Evolutionary conservation across 2,888 invertebrate species (phyloP).

Genomic region (Apamea monoglypha): DNA sequence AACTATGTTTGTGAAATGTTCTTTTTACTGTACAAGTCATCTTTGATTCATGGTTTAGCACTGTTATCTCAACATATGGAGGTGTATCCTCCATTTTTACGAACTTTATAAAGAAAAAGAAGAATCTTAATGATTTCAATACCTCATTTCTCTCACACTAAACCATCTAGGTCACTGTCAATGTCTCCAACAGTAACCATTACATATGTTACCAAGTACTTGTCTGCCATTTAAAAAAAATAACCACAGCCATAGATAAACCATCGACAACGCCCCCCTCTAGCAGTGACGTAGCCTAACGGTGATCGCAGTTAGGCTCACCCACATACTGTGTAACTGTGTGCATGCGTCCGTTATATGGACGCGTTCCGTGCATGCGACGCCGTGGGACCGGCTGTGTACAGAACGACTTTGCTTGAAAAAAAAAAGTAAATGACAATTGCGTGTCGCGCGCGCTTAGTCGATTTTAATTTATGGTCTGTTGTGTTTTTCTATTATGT

Average conservation of each 20-base stretch:
- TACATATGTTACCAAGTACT: constrained; percentile 4
- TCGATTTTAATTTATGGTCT: constrained; percentile 37
- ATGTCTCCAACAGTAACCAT: constrained; percentile 15
- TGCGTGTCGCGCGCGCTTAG: constrained; percentile 55
- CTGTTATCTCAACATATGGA: not conserved
- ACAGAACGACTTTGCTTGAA: constrained; percentile 66
- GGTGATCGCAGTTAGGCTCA: constrained; percentile 86
- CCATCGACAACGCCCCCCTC: constrained; percentile 70
- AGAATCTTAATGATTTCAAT: constrained; percentile 3
- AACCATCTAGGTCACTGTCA: constrained; percentile 24
- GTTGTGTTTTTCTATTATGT: constrained; percentile 36
- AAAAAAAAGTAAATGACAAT: constrained; percentile 67
- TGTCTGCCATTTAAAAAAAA: constrained; percentile 4
- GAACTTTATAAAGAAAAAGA: not conserved
- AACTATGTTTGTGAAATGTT: not conserved
- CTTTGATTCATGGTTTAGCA: not conserved
- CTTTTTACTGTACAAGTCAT: not conserved
- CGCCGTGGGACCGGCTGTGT: constrained; percentile 78
- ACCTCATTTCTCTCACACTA: not conserved
- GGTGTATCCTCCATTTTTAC: not conserved
- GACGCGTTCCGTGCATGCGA: constrained; percentile 81
- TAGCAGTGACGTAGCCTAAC: constrained; percentile 85
- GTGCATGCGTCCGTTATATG: constrained; percentile 86
- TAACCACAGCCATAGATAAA: constrained; percentile 40
- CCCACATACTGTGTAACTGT: constrained; percentile 89